Conservation (phyloP, 1,140 invertebrate species). For the Caenorhabditis elegans region WBcel235 BX284604.4:6520001-6520500, state of each 20-base stretch:
- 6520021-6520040: neutral
- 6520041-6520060: neutral
- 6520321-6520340: neutral
- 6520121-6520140: too few relatives aligned
- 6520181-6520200: too few relatives aligned
- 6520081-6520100: neutral
- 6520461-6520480: too few relatives aligned
- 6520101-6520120: neutral
- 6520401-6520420: conserved; percentile 5
- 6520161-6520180: too few relatives aligned
- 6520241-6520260: neutral
- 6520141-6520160: too few relatives aligned
- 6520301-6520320: neutral
- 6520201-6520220: too few relatives aligned
- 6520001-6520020: neutral
- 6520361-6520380: neutral
- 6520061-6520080: neutral
- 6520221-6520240: neutral
- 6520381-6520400: conserved; percentile 3
- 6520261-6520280: neutral
- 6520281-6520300: neutral
- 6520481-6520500: too few relatives aligned
- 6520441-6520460: too few relatives aligned
- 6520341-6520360: neutral
- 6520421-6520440: too few relatives aligned